Conservation (phyloP, 92 coral and sea anemone species). For the Porites lobata region DNA sequence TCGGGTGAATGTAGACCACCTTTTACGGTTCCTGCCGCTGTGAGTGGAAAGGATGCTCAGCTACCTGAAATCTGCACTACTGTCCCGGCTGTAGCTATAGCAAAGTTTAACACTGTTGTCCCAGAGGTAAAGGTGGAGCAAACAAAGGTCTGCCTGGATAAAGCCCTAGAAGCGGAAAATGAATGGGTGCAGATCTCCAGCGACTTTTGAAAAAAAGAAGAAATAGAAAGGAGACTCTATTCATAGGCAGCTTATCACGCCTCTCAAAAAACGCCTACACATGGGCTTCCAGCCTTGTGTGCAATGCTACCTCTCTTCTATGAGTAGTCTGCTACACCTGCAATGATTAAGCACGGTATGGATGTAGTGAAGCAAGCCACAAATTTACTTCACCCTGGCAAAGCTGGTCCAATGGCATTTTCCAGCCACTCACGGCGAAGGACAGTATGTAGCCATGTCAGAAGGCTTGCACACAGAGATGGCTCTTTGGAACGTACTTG, state of each 20-base stretch:
- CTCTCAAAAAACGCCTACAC: background rate
- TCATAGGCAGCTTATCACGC: constrained; percentile 53
- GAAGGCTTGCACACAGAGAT: constrained; percentile 52
- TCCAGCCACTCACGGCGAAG: constrained; percentile 22
- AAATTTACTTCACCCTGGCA: constrained; percentile 16
- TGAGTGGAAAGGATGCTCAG: background rate
- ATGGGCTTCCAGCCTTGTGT: constrained; percentile 7
- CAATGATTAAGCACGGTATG: constrained; percentile 47
- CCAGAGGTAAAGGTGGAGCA: no score
- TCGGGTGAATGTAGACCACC: background rate
- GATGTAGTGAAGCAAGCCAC: background rate
- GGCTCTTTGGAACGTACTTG: constrained; percentile 54
- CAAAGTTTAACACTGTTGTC: no score
- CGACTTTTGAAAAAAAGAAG: background rate
- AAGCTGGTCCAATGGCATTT: constrained; percentile 38
- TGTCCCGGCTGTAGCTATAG: no score
- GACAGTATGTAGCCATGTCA: constrained; percentile 4
- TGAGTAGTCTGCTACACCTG: constrained; percentile 39
- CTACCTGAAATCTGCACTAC: background rate
- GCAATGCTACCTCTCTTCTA: constrained; percentile 31
- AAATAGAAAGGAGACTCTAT: background rate
- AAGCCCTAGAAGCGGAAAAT: constrained; percentile 10
- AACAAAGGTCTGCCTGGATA: constrained; percentile 9
- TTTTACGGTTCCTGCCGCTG: background rate
- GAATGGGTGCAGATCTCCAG: background rate